Percentiles rank a stretch among this genome's conserved stretches.
Evolutionary conservation across 1,140 invertebrate species (phyloP).

Genomic region (Drosophila rhopaloa): DNA sequence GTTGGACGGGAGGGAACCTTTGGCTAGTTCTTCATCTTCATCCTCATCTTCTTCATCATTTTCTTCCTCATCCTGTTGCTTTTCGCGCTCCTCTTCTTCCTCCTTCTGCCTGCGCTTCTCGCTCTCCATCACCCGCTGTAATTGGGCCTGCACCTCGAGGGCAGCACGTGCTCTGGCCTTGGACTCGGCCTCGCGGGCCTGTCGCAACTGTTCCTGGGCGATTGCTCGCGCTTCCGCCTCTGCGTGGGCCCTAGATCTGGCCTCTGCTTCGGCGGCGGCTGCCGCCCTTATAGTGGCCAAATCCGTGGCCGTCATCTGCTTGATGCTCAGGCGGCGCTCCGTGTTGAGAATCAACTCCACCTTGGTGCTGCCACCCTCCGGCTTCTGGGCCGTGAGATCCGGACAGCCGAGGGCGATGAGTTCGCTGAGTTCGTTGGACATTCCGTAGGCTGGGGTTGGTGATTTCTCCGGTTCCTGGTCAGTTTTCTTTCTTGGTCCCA

Average conservation of each 20-base stretch:
- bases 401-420: conserved; percentile 76
- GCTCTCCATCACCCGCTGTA: conserved; percentile 39
- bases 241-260: conserved; percentile 27
- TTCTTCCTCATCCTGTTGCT: conserved; percentile 13
- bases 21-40: neutral
- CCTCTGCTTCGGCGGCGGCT: conserved; percentile 64
- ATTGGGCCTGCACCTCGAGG: conserved; percentile 49
- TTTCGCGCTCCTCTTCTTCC: conserved; percentile 5
- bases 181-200: conserved; percentile 44
- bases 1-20: conserved; percentile 18
- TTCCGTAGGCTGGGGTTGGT: conserved; percentile 22
- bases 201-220: conserved; percentile 43
- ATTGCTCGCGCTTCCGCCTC: conserved; percentile 57
- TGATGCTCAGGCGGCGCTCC: conserved; percentile 76
- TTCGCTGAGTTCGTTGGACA: conserved; percentile 83
- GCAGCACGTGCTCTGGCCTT: conserved; percentile 57
- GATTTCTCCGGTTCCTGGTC: conserved; percentile 4
- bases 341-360: conserved; percentile 60
- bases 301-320: conserved; percentile 82
- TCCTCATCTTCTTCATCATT: conserved; percentile 10
- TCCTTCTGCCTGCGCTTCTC: conserved; percentile 30
- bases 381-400: conserved; percentile 57
- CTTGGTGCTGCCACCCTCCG: conserved; percentile 41
- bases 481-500: conserved; percentile 26
- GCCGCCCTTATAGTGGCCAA: conserved; percentile 60